Percentiles rank a stretch among this genome's conserved stretches.
Evolutionary conservation across 2,888 invertebrate species (phyloP).

Genomic region (Drosophila mimica): DNA sequence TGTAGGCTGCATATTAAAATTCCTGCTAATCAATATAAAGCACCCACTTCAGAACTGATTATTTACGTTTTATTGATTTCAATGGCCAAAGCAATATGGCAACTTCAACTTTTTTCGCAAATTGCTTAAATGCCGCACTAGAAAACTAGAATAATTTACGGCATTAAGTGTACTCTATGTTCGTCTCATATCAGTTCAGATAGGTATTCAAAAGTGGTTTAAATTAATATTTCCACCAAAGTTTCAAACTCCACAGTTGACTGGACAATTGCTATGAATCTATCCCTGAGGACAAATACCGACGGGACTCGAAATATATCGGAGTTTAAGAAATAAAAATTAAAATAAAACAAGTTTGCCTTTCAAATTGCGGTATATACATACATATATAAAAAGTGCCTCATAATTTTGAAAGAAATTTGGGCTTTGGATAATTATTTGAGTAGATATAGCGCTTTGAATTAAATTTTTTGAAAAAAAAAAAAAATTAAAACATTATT

Average conservation of each 20-base stretch:
- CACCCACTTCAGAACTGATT: slow-evolving; percentile 51
- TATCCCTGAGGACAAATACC: not conserved
- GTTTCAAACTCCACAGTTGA: not conserved
- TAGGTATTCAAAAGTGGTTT: not conserved
- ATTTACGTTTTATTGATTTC: slow-evolving; percentile 51
- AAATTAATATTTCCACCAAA: not conserved
- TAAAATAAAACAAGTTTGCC: not conserved
- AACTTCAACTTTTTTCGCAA: slow-evolving; percentile 16
- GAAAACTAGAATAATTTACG: not conserved
- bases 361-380: too few species aligned
- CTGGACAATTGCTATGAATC: not conserved
- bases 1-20: slow-evolving; percentile 71
- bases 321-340: not conserved
- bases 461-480: too few species aligned
- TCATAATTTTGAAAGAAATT: too few species aligned
- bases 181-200: not conserved
- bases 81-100: slow-evolving; percentile 1
- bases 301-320: not conserved
- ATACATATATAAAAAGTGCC: too few species aligned
- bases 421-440: too few species aligned
- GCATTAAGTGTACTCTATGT: not conserved
- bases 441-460: too few species aligned
- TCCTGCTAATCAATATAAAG: slow-evolving; percentile 86
- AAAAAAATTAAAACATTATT: too few species aligned
- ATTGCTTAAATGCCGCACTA: not conserved